These are phyloP conservation scores for Diplazon laetatorius DNA, from an alignment of 2,888 invertebrate genomes.

Conservation along the genomic window DNA sequence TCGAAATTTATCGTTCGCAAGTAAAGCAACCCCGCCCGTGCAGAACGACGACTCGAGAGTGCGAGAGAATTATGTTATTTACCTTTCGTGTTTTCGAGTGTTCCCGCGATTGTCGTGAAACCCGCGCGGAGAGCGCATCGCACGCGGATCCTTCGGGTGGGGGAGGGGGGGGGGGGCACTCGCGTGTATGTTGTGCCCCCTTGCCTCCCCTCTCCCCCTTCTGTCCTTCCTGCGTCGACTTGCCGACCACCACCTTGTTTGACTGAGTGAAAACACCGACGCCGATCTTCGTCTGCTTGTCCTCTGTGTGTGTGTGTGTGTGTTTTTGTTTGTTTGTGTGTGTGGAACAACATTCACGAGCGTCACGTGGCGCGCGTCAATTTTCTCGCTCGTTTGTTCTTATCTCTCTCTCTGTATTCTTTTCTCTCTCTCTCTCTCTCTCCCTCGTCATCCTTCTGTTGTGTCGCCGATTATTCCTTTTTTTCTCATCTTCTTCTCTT, in stretches of 20 bases:
- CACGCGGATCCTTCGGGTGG: constrained; percentile 38
- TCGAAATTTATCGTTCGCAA: too few relatives aligned
- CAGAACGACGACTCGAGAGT: too few relatives aligned
- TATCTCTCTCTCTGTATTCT: constrained; percentile 37
- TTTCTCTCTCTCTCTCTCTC: constrained; percentile 15
- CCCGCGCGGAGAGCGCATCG: constrained; percentile 16
- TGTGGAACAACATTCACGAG: constrained; percentile 5
- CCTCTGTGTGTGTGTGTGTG: not conserved
- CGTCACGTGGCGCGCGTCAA: constrained; percentile 63
- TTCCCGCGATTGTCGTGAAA: constrained; percentile 66
- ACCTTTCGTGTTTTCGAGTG: constrained; percentile 49
- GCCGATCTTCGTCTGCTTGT: not conserved
- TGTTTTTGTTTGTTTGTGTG: constrained; percentile 5
- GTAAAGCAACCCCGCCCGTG: too few relatives aligned
- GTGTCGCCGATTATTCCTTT: constrained; percentile 44
- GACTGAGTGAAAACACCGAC: constrained; percentile 47
- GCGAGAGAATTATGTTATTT: too few relatives aligned
- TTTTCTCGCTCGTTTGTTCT: constrained; percentile 16
- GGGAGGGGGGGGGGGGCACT: constrained; percentile 22
- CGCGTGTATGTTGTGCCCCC: not conserved
- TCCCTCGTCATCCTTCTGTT: not conserved
- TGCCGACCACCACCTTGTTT: constrained; percentile 28
- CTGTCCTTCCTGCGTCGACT: not conserved
- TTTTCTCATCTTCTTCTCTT: constrained; percentile 12
- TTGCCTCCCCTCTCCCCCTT: not conserved